Evolutionary conservation across 2,113 vertebrate genomes (phyloP).

Genomic region (Cinclus mexicanus): DNA sequence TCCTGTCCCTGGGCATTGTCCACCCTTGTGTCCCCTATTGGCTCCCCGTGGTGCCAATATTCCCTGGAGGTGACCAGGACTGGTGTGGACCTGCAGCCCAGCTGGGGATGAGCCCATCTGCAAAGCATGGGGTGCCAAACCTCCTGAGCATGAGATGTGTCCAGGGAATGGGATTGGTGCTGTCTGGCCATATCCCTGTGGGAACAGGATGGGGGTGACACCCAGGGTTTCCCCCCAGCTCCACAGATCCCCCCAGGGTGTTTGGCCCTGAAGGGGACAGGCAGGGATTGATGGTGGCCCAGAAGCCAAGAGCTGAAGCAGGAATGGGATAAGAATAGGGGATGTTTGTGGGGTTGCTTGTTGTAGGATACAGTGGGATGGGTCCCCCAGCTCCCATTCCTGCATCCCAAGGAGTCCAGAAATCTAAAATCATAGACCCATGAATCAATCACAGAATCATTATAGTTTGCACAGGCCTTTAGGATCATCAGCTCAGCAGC

Average conservation of each 20-base stretch:
- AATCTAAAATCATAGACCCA: neutral
- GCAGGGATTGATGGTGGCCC: neutral
- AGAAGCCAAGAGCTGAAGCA: neutral
- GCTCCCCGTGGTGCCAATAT: accelerated
- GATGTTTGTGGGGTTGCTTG: neutral
- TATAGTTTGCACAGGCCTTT: neutral
- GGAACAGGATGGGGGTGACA: neutral
- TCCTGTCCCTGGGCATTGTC: neutral
- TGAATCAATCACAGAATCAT: neutral
- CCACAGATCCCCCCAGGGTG: neutral
- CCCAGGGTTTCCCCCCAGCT: neutral
- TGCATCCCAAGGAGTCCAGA: neutral
- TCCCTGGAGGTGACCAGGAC: neutral
- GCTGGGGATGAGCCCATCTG: neutral
- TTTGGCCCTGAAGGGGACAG: neutral
- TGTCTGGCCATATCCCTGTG: neutral
- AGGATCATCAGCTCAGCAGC: neutral
- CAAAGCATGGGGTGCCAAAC: neutral
- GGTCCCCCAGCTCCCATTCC: neutral
- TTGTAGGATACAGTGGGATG: neutral
- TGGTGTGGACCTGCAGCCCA: too few relatives aligned
- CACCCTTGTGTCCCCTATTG: neutral
- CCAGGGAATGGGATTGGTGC: neutral
- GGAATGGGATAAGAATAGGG: neutral
- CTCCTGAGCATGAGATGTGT: neutral